Evolutionary conservation across 2,888 invertebrate species (phyloP), one percentile per base, ranked within the genome.

Genomic region (Pinctada fucata): DNA sequence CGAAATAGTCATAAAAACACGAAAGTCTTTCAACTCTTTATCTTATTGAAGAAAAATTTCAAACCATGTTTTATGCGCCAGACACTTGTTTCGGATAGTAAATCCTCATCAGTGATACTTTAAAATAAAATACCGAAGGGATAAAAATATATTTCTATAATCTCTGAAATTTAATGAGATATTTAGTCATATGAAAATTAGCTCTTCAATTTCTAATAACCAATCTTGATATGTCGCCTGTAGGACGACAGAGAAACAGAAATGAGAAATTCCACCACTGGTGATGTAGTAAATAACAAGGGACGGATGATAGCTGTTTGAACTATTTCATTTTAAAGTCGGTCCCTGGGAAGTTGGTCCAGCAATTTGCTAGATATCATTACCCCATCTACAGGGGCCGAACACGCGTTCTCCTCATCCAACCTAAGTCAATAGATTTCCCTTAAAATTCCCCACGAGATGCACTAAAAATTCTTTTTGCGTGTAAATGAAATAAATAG

Each of bases 401-500:
- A 31, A 74, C 66, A 74, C 74, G 74, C 74, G 50, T 74, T 67
- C 66, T 16, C 63, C n/a, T 50, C 49, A 49, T n/a, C 50, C 50
- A 74, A 74, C 49, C 16, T 66, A 66, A 66, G 72, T 66, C 76
- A 48, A 72, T 77, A 72, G 72, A 77, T 77, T 77, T 77, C 72
- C 65, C 70, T 79, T 79, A 75, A 80, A 80, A 80, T 75, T 80
- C 66, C 80, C 80, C 80, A 64, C 16, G 74, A 75, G 80, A 77
- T 75, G 51, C 49, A 74, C 73, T 80, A 77, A 80, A 78, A 80
- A 80, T 73, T 77, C 78, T 78, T 80, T 78, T 78, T 78, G 80
- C 80, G 80, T 80, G 80, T 80, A 80, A 80, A 80, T 80, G 78
- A 78, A 80, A 80, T 80, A 80, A 80, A 77, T 78, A 74, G 72